A percentile compares a stretch with the other conserved stretches of the same genome.
Conservation (phyloP, 2,113 vertebrate genomes). For the Abramis brama region DNA sequence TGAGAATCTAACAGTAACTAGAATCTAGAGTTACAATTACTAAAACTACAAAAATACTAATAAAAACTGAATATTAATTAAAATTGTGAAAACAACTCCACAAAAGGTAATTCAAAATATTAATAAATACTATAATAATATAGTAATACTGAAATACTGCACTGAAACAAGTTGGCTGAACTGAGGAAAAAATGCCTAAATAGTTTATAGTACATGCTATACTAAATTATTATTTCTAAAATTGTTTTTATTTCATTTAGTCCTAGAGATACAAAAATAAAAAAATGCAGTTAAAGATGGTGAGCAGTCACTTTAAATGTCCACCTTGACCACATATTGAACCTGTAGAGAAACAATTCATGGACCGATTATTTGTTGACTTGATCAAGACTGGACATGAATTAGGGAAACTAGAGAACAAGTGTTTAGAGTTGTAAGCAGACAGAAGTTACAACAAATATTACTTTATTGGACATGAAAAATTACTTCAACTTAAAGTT, state of each 20-base stretch:
- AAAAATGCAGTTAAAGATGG: background rate
- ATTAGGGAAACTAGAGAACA: constrained; percentile 3
- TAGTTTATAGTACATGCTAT: background rate
- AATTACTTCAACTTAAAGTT: constrained; percentile 76
- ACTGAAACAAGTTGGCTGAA: background rate
- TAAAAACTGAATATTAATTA: background rate
- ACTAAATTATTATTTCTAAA: too few relatives aligned
- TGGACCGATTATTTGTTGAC: too few relatives aligned
- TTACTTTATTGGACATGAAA: constrained; percentile 83
- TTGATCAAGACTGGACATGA: background rate
- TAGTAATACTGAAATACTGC: background rate
- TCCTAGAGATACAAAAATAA: background rate
- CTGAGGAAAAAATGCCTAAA: background rate
- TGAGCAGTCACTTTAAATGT: background rate
- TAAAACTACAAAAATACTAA: background rate
- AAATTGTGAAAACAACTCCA: background rate
- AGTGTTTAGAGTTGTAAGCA: constrained; percentile 44
- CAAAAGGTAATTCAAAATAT: background rate
- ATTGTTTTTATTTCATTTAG: too few relatives aligned
- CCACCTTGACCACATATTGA: background rate
- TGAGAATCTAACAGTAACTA: background rate
- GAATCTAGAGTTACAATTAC: too few relatives aligned
- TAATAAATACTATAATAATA: background rate
- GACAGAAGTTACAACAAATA: constrained; percentile 74
- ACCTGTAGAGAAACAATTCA: too few relatives aligned